These are phyloP conservation scores for Amia ocellicauda DNA, from an alignment of 2,113 vertebrate species.

Conservation along the genomic window DNA sequence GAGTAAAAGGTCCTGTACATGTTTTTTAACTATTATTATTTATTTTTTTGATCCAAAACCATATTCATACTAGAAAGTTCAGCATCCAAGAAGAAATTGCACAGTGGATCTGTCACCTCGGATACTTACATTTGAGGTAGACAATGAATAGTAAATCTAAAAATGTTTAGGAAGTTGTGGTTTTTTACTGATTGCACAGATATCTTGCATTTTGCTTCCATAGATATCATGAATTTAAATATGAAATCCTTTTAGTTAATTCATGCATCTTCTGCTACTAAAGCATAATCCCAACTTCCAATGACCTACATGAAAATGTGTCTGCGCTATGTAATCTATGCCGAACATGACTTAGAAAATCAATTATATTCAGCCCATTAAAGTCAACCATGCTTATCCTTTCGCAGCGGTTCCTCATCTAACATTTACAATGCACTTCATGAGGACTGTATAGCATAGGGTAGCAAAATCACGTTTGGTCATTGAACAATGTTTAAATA, in stretches of 20 bases:
- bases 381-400: not conserved
- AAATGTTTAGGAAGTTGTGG: too few relatives aligned
- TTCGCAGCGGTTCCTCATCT: not conserved
- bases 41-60: too few relatives aligned
- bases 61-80: too few relatives aligned
- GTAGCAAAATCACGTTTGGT: not conserved
- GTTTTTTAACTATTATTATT: too few relatives aligned
- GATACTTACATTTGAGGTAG: too few relatives aligned
- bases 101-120: too few relatives aligned
- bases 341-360: not conserved
- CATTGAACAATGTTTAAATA: not conserved
- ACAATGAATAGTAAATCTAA: too few relatives aligned
- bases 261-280: not conserved
- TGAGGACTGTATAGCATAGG: not conserved
- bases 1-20: not conserved
- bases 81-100: too few relatives aligned
- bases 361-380: conserved; percentile 2
- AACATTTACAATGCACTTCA: not conserved
- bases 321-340: not conserved
- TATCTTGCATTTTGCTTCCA: not conserved
- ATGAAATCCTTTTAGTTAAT: not conserved
- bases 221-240: not conserved
- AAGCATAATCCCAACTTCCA: not conserved
- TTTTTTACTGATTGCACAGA: too few relatives aligned
- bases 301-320: not conserved